Evolutionary conservation across 1,140 invertebrate genomes (phyloP).

Genomic region (Polyergus mexicanus): DNA sequence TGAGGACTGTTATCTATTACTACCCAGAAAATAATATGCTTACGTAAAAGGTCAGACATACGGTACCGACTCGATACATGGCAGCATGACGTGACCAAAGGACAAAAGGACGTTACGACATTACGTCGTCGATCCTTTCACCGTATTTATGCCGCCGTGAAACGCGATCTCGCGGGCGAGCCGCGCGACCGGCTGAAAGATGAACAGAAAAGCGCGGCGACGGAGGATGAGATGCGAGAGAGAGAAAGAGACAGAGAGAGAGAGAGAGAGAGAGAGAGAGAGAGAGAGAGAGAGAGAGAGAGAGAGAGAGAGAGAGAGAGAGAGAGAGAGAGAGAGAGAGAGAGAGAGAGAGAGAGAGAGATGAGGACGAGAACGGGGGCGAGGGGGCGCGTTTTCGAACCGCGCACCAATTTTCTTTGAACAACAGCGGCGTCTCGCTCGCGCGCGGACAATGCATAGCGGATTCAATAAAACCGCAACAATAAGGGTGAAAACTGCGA

Average conservation of each 20-base stretch:
- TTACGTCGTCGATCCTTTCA: conserved; percentile 65
- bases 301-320: too few relatives aligned
- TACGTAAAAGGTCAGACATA: not conserved
- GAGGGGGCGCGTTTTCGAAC: conserved; percentile 70
- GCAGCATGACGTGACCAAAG: not conserved
- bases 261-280: too few relatives aligned
- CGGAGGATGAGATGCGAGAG: too few relatives aligned
- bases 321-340: too few relatives aligned
- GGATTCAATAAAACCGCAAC: conserved; percentile 87
- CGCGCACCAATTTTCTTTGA: conserved; percentile 83
- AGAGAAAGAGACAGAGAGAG: too few relatives aligned
- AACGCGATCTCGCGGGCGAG: conserved; percentile 64
- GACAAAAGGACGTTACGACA: conserved; percentile 27
- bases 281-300: too few relatives aligned
- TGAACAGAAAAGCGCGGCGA: conserved; percentile 51
- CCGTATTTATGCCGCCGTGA: conserved; percentile 69
- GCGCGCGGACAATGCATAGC: conserved; percentile 81
- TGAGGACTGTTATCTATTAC: not conserved
- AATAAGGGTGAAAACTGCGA: conserved; percentile 82
- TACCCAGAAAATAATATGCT: not conserved
- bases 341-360: too few relatives aligned
- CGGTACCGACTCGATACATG: not conserved
- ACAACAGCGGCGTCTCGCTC: conserved; percentile 80
- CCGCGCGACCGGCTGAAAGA: conserved; percentile 60
- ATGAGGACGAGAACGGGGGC: not conserved